A percentile compares a stretch with the other conserved stretches of the same genome.
Evolutionary conservation across 2,888 invertebrate species (phyloP).

Genomic region (Apomyelois bistriatella): DNA sequence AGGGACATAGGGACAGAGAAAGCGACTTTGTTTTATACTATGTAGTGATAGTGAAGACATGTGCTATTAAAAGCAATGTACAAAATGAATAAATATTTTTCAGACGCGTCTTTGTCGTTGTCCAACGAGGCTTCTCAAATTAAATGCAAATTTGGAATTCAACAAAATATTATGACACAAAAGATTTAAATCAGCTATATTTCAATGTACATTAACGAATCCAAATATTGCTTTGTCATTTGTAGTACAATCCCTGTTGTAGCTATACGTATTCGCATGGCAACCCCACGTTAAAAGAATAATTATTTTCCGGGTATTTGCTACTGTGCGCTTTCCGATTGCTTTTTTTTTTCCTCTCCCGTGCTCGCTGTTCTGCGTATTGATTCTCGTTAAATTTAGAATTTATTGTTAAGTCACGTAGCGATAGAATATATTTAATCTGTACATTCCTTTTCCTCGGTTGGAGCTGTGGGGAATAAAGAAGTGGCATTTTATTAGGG

Average conservation of each 20-base stretch:
- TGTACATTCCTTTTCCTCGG: not conserved
- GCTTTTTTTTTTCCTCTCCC: conserved; percentile 19
- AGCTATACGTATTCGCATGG: conserved; percentile 22
- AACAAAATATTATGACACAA: too few relatives aligned
- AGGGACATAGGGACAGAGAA: too few relatives aligned
- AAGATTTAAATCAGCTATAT: not conserved
- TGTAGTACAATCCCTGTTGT: not conserved
- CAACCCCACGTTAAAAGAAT: conserved; percentile 24
- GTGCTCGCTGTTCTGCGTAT: conserved; percentile 24
- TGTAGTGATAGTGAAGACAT: too few relatives aligned
- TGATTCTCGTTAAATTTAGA: conserved; percentile 22
- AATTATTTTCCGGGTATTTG: conserved; percentile 29
- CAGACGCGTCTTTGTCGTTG: too few relatives aligned
- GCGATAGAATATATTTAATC: conserved; percentile 6
- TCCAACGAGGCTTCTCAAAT: too few relatives aligned
- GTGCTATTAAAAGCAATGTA: too few relatives aligned
- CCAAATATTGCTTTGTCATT: conserved; percentile 1
- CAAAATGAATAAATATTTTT: too few relatives aligned
- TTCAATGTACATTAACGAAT: not conserved
- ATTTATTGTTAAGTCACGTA: conserved; percentile 14
- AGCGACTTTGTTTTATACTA: too few relatives aligned
- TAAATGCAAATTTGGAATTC: too few relatives aligned
- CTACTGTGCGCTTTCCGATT: conserved; percentile 17
- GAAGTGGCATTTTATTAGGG: not conserved
- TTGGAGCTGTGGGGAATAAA: not conserved